phyloP scores from a whole-genome alignment of 1,140 invertebrate species.

The Drepana arcuata region DNA sequence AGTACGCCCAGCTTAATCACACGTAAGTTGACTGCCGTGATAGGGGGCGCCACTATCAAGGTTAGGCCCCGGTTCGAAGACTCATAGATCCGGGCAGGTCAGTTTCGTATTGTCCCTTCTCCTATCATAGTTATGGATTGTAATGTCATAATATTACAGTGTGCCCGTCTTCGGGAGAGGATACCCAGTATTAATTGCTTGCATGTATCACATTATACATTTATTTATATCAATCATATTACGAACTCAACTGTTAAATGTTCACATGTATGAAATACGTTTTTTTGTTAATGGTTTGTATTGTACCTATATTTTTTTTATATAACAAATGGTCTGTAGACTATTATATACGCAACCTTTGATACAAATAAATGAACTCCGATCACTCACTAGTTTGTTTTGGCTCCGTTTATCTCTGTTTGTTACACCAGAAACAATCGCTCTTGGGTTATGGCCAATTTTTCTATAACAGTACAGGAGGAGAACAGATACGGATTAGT shows the following conservation, averaged over 20 bases:
- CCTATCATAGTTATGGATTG: too few relatives aligned
- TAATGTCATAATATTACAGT: too few relatives aligned
- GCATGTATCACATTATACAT: too few relatives aligned
- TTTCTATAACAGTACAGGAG: constrained; percentile 10
- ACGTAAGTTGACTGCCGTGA: too few relatives aligned
- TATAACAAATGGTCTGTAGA: constrained; percentile 27
- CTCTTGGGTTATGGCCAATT: constrained; percentile 16
- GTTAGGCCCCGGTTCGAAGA: too few relatives aligned
- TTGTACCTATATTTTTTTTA: constrained; percentile 24
- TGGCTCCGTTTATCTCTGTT: constrained; percentile 6
- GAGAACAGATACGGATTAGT: constrained; percentile 8
- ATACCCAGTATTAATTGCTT: too few relatives aligned
- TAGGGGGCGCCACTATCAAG: too few relatives aligned
- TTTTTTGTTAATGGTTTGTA: constrained; percentile 26
- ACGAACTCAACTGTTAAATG: constrained; percentile 9
- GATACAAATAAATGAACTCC: constrained; percentile 32
- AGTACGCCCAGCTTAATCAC: too few relatives aligned
- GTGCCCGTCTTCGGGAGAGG: too few relatives aligned
- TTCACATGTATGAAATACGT: constrained; percentile 9
- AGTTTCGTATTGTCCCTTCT: too few relatives aligned
- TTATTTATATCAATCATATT: constrained; percentile 15
- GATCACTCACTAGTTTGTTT: constrained; percentile 14
- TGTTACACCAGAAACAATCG: constrained; percentile 4
- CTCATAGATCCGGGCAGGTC: too few relatives aligned
- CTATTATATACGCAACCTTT: constrained; percentile 23